These are phyloP conservation scores for Escarpia spicata DNA, from an alignment of 2,888 invertebrate species.

Conservation along the genomic window DNA sequence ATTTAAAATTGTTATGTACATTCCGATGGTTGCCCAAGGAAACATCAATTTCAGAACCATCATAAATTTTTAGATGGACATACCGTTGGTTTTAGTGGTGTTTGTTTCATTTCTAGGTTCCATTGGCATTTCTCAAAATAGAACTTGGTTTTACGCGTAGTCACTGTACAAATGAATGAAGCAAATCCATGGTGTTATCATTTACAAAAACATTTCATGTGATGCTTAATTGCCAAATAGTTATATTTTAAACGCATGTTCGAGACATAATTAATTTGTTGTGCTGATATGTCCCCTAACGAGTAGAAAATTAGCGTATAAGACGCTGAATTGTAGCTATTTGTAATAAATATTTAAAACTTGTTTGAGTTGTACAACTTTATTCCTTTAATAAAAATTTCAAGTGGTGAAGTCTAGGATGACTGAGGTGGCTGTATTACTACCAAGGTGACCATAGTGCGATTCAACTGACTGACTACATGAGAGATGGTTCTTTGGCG, in stretches of 20 bases:
- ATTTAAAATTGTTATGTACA: not conserved
- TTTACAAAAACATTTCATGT: not conserved
- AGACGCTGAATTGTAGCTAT: not conserved
- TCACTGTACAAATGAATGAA: not conserved
- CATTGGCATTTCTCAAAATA: not conserved
- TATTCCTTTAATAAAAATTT: no score
- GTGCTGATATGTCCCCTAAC: no score
- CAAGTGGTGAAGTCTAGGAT: no score
- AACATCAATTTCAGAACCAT: not conserved
- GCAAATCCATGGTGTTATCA: not conserved
- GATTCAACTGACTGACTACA: no score
- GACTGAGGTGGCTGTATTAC: no score
- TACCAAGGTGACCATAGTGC: no score
- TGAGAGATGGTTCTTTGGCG: no score
- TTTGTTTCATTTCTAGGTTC: not conserved
- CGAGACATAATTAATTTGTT: no score
- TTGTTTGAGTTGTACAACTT: not conserved
- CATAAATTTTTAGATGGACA: not conserved
- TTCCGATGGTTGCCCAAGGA: not conserved
- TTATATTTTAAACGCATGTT: not conserved
- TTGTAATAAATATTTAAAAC: constrained; percentile 4
- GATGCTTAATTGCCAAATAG: no score
- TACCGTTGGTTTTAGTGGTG: not conserved
- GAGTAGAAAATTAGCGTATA: no score
- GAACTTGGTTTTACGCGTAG: not conserved